Evolutionary conservation across 2,113 vertebrate species (phyloP), one percentile per base, ranked within the genome.

Genomic region (Murina feae): DNA sequence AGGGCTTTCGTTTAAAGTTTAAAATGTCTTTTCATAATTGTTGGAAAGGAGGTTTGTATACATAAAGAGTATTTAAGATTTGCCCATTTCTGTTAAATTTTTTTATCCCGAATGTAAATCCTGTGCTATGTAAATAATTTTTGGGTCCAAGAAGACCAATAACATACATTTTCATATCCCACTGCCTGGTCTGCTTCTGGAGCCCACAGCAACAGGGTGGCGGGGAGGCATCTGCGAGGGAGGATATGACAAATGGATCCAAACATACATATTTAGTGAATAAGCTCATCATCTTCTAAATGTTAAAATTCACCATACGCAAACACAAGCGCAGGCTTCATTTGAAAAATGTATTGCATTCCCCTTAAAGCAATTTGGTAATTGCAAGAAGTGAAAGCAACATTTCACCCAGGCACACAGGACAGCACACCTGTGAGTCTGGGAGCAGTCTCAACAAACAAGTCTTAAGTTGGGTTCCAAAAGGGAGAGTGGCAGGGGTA

Each of bases 41-140:
- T 63, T 93, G 86, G 83, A 94, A 95, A 87, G 79, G 74, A 92
- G 69, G 91, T 94, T 80, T 96, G 58, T 86, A 89, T 89, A 93
- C 60, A 93, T 78, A 93, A 60, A 91, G 74, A 91, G 6, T 72
- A 95, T 96, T 93, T 93, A 95, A 91, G 66, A 81, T 90, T 97
- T 97, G 71, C 83, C 84, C 65, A 69, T 94, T 96, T 92, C 86
- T 93, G 44, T 80, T 30, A 79, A 79, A 23, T 20, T 81, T 80
- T 75, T 63, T 81, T 78, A 32, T 63, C 68, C 87, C 93, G 93
- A 94, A 80, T 81, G 42, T 96, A 96, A 95, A 97, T 95, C 28
- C 86, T 93, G 93, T 44, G 83, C 53, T 97, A 86, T 93, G 94
- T 95, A 95, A 97, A 97, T 97, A 96, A 90, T 55, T 94, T 94